Percentiles rank a stretch among this genome's conserved stretches.
Evolutionary conservation across 2,113 vertebrate genomes (phyloP).

Genomic region (Pteropus alecto): DNA sequence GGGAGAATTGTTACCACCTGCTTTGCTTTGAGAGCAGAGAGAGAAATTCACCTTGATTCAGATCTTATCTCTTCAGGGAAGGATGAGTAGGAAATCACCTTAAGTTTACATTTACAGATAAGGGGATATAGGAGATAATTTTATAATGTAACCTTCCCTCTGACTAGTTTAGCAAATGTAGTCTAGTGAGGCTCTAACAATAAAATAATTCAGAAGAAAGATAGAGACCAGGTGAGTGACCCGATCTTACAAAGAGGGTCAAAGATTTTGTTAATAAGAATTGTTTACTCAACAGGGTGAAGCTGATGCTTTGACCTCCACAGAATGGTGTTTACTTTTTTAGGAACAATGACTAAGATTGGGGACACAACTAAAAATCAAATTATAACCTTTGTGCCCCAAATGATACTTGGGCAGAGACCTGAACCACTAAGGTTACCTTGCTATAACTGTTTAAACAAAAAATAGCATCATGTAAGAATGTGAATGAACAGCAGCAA

Average conservation of each 20-base stretch:
- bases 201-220: not conserved
- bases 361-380: not conserved
- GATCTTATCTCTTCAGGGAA: not conserved
- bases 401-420: not conserved
- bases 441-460: not conserved
- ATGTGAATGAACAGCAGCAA: not conserved
- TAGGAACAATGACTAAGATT: not conserved
- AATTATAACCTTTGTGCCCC: not conserved
- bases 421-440: not conserved
- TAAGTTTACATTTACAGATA: not conserved
- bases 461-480: not conserved
- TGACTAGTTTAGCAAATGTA: not conserved
- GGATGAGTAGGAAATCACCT: not conserved
- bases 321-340: not conserved
- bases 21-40: not conserved
- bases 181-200: not conserved
- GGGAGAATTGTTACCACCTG: not conserved
- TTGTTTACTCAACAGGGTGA: not conserved
- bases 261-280: not conserved
- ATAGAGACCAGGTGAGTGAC: not conserved
- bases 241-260: not conserved
- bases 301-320: not conserved
- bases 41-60: not conserved
- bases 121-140: not conserved
- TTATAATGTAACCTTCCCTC: not conserved